Evolutionary conservation across 1,140 invertebrate species (phyloP).

Genomic region (Neodiprion pinetum): DNA sequence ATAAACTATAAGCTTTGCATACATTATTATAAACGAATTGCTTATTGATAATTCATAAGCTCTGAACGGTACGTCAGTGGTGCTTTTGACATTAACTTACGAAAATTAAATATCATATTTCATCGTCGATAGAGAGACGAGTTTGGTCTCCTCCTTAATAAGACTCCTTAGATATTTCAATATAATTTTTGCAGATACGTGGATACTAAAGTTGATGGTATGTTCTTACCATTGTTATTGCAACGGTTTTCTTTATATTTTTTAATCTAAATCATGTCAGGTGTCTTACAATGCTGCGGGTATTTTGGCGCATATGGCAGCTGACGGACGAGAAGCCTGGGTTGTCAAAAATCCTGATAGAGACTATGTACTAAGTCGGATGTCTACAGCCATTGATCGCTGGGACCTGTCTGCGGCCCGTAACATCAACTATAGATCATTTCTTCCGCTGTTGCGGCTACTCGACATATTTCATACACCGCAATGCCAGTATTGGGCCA

Average conservation of each 20-base stretch:
- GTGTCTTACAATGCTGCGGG: slow-evolving; percentile 97
- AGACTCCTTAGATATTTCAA: no score
- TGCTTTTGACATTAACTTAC: no score
- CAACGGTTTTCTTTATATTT: neutral
- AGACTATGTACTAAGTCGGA: slow-evolving; percentile 75
- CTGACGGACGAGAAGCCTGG: slow-evolving; percentile 89
- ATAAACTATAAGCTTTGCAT: no score
- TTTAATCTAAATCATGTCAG: slow-evolving; percentile 53
- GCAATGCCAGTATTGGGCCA: slow-evolving; percentile 93
- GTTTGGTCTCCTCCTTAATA: no score
- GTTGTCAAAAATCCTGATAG: slow-evolving; percentile 73
- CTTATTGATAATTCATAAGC: no score
- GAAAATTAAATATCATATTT: no score
- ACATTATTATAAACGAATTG: no score
- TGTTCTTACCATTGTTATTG: no score
- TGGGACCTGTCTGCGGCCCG: slow-evolving; percentile 88
- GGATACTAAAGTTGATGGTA: no score
- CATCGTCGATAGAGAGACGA: no score
- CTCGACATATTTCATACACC: slow-evolving; percentile 83
- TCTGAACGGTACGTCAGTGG: no score
- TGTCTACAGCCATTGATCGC: slow-evolving; percentile 82
- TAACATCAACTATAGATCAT: slow-evolving; percentile 97
- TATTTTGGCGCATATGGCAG: slow-evolving; percentile 93
- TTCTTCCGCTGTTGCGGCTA: slow-evolving; percentile 88
- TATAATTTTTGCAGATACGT: no score